phyloP scores from a whole-genome alignment of 2,888 invertebrate genomes.

The Cerastis leucographa region DNA sequence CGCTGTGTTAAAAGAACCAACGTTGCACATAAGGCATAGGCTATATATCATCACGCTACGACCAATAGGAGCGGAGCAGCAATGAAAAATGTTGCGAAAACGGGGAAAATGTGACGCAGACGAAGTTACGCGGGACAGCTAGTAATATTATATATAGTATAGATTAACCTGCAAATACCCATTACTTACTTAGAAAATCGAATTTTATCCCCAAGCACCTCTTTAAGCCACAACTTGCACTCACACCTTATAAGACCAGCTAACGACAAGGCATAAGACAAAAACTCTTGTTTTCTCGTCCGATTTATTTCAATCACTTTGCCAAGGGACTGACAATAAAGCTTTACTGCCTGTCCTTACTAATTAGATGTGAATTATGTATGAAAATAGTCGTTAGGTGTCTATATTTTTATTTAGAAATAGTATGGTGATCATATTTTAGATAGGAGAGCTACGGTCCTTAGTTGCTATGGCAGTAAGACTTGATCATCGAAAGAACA shows the following conservation, averaged over 20 bases:
- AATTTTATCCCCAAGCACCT: not conserved
- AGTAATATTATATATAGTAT: too few relatives aligned
- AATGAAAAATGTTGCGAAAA: too few relatives aligned
- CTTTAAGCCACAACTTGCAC: slow-evolving; percentile 5
- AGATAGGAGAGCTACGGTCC: not conserved
- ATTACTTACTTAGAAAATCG: slow-evolving; percentile 27
- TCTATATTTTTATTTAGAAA: slow-evolving; percentile 29
- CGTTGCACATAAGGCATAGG: too few relatives aligned
- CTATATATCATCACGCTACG: too few relatives aligned
- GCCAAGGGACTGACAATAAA: slow-evolving; percentile 64
- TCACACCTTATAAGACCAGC: slow-evolving; percentile 44
- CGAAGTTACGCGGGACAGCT: too few relatives aligned
- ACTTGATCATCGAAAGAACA: not conserved
- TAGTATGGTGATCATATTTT: slow-evolving; percentile 29
- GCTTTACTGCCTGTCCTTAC: slow-evolving; percentile 49
- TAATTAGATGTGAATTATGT: slow-evolving; percentile 62
- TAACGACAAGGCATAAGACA: slow-evolving; percentile 48
- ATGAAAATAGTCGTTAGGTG: slow-evolving; percentile 28
- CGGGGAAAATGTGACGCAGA: too few relatives aligned
- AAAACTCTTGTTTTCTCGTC: slow-evolving; percentile 53
- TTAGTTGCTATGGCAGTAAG: not conserved
- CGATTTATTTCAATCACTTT: slow-evolving; percentile 76
- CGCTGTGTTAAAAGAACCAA: too few relatives aligned
- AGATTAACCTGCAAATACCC: slow-evolving; percentile 12
- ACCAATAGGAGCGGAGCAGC: too few relatives aligned